These are phyloP conservation scores for Centropyge bicolor DNA, from an alignment of 2,797 vertebrate species.

Conservation along the genomic window DNA sequence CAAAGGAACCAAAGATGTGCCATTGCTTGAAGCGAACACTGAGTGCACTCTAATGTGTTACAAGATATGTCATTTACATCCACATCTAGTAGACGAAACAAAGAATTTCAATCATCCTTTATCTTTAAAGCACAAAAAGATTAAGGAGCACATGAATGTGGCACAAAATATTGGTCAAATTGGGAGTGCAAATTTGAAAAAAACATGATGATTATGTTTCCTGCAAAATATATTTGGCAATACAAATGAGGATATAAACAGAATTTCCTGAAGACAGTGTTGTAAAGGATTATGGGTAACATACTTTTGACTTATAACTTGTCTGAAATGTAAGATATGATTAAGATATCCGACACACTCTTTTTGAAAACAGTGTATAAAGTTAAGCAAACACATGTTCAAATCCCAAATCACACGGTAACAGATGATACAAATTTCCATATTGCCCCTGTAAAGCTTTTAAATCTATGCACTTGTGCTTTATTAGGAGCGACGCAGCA, in stretches of 20 bases:
- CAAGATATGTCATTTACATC: too few relatives aligned
- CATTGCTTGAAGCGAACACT: too few relatives aligned
- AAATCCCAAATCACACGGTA: conserved; percentile 24
- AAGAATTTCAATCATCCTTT: too few relatives aligned
- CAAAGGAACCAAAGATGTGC: too few relatives aligned
- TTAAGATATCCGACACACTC: not conserved
- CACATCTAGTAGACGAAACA: too few relatives aligned
- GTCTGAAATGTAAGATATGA: not conserved
- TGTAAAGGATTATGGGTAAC: not conserved
- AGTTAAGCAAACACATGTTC: conserved; percentile 34
- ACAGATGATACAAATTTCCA: conserved; percentile 58
- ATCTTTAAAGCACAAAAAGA: too few relatives aligned
- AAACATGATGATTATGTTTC: not conserved
- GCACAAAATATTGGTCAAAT: too few relatives aligned
- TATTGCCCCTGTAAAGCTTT: conserved; percentile 34
- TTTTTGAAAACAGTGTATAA: not conserved
- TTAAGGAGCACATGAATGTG: too few relatives aligned
- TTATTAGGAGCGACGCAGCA: conserved; percentile 55
- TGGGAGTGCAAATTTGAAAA: not conserved
- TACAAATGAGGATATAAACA: not conserved
- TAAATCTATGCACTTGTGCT: conserved; percentile 56
- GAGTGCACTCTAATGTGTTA: too few relatives aligned
- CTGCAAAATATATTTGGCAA: not conserved
- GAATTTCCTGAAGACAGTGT: not conserved
- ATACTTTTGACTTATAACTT: not conserved